Evolutionary conservation across 2,113 vertebrate genomes (phyloP).

Genomic region (Poeciliopsis turrubarensis): DNA sequence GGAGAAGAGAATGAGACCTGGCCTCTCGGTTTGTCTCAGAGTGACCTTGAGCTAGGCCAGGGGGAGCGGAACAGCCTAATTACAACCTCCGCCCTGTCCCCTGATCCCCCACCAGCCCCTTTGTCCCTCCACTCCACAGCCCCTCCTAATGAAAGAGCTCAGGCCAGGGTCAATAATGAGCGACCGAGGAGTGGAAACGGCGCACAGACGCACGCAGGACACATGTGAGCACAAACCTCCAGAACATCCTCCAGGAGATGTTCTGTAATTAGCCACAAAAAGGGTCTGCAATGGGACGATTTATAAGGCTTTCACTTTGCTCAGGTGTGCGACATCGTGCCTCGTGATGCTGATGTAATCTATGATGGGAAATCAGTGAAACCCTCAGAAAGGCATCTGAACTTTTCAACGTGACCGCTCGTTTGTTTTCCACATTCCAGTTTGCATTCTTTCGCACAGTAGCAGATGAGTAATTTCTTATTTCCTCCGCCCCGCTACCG

Average conservation of each 20-base stretch:
- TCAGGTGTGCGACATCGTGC: conserved; percentile 45
- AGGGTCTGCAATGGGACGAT: conserved; percentile 16
- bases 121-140: conserved; percentile 60
- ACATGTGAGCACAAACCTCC: conserved; percentile 35
- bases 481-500: conserved; percentile 24
- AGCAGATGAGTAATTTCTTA: conserved; percentile 9
- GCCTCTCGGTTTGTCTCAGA: conserved; percentile 55
- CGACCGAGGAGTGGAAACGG: conserved; percentile 46
- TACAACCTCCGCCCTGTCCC: conserved; percentile 73
- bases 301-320: conserved; percentile 43
- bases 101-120: conserved; percentile 57
- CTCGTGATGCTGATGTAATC: conserved; percentile 26
- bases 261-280: conserved; percentile 68
- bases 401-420: conserved; percentile 3
- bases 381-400: neutral
- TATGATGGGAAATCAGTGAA: neutral
- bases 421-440: conserved; percentile 21
- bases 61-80: conserved; percentile 78
- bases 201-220: conserved; percentile 19
- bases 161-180: conserved; percentile 70
- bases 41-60: conserved; percentile 75
- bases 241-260: conserved; percentile 16
- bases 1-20: conserved; percentile 47
- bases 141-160: conserved; percentile 77
- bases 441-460: conserved; percentile 49